These are phyloP conservation scores for Arge pagana DNA, from an alignment of 2,888 invertebrate genomes.

Conservation along the genomic window DNA sequence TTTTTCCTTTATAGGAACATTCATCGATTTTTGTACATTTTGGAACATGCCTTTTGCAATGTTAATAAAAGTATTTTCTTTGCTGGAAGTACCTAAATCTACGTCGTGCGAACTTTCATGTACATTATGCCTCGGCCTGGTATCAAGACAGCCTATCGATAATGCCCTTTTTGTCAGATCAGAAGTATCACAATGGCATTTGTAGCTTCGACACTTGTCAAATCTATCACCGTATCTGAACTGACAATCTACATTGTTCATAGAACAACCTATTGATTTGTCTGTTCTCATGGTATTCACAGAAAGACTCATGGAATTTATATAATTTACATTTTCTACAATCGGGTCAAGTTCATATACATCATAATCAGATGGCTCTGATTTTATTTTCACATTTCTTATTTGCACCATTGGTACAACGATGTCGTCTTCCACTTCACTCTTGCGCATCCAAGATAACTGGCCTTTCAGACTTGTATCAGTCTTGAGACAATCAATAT, in stretches of 20 bases:
- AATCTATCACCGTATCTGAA: conserved; percentile 3
- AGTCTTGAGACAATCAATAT: conserved; percentile 47
- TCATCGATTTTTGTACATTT: background rate
- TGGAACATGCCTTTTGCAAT: too few species aligned
- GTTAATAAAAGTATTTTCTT: background rate
- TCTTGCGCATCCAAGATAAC: conserved; percentile 52
- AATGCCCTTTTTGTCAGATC: conserved; percentile 18
- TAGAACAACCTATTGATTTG: conserved; percentile 24
- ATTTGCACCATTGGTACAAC: conserved; percentile 52
- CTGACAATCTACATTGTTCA: conserved; percentile 14
- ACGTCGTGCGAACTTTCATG: background rate
- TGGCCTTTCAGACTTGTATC: conserved; percentile 49
- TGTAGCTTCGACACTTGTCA: conserved; percentile 33
- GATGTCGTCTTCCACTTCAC: conserved; percentile 32
- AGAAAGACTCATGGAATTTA: conserved; percentile 32
- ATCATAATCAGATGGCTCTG: conserved; percentile 43
- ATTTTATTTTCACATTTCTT: conserved; percentile 47
- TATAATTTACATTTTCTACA: conserved; percentile 32
- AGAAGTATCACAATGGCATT: conserved; percentile 35
- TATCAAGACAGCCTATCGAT: background rate
- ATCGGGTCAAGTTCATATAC: conserved; percentile 33
- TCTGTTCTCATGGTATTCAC: too few species aligned
- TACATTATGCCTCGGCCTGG: background rate
- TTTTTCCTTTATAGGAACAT: background rate
- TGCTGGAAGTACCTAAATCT: background rate